Evolutionary conservation across 2,888 invertebrate species (phyloP), one percentile per base, ranked within the genome.

Genomic region (Drosophila subsilvestris): DNA sequence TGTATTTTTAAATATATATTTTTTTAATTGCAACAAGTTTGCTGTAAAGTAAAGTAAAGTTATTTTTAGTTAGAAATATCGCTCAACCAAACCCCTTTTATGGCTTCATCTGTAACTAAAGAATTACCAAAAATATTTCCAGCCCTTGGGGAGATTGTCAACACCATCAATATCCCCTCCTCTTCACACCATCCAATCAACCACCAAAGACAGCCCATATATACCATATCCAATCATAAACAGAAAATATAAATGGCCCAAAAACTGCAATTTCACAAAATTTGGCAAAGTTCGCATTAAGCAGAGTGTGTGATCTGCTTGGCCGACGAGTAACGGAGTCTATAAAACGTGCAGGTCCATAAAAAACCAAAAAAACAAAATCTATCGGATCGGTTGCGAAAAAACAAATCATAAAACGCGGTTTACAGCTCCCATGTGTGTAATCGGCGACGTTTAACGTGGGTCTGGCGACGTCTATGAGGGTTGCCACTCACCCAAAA

Each of bases 351-450:
- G 20, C 32, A n/a, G 20, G 27, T 10, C 49, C 60, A 61, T 56
- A 65, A 59, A 68, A 60, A 25, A 25, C 25, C 5, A 6, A 5
- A 25, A 22, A 4, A 22, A 25, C 25, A 25, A 44, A n/a, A 18
- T 37, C 27, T 25, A 57, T 37, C 57, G 22, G 22, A 57, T 48
- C 48, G 81, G 83, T 84, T 84, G 79, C 82, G 3, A 22, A 80
- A 81, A 86, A 89, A 86, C 86, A 90, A 90, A 89, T 89, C 90
- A 89, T 90, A 90, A 90, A 90, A 90, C 87, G 91, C 88, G 91
- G 91, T 91, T 83, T 92, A 92, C 91, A 90, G 91, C 91, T 92
- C 92, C 92, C 92, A 91, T 91, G 92, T 91, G 92, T 90, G 91
- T 90, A 90, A 91, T 92, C 89, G 79, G 72, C 72, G 83, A 54